phyloP scores from a whole-genome alignment of 2,113 vertebrate species.

The Bujurquina vittata region DNA sequence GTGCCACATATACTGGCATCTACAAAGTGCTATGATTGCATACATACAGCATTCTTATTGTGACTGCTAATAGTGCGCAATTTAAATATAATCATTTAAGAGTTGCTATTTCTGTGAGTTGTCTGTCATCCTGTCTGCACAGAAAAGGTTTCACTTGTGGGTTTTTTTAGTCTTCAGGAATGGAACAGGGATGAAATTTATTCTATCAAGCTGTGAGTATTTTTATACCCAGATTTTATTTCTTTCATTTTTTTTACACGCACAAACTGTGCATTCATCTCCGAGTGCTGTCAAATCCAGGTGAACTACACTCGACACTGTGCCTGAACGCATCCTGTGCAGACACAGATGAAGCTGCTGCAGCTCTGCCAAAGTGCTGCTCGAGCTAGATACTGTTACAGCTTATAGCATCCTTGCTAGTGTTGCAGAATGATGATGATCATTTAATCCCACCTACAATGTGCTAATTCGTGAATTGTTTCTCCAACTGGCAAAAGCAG shows the following conservation, averaged over 20 bases:
- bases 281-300: not conserved
- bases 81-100: not conserved
- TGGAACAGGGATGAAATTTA: not conserved
- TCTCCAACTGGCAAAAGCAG: not conserved
- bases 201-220: not conserved
- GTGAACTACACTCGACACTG: not conserved
- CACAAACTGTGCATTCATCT: not conserved
- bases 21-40: not conserved
- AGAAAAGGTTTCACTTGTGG: not conserved
- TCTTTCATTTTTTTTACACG: not conserved
- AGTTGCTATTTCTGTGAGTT: not conserved
- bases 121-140: not conserved
- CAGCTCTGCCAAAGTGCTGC: not conserved
- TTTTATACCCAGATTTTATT: not conserved
- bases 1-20: not conserved
- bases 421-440: not conserved
- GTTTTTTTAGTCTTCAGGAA: not conserved
- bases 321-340: not conserved
- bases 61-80: not conserved
- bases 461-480: constrained; percentile 11
- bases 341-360: not conserved
- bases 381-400: constrained; percentile 1
- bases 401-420: not conserved
- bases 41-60: not conserved
- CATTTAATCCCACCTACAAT: constrained; percentile 7